A percentile compares a stretch with the other conserved stretches of the same genome.
phyloP scores from a whole-genome alignment of 2,888 invertebrate species.

The Erebia palarica region DNA sequence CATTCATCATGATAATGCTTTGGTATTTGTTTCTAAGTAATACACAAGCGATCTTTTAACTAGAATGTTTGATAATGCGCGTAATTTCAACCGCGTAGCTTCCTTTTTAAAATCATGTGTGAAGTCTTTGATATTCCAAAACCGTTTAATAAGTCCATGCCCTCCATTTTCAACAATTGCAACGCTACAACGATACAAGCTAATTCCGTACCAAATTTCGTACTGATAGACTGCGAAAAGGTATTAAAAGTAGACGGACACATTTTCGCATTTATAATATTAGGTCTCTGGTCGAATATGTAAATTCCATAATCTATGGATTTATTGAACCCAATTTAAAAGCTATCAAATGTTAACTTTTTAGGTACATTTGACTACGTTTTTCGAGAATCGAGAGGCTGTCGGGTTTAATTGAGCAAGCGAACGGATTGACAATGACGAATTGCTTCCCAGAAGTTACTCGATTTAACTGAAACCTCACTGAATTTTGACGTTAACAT shows the following conservation, averaged over 20 bases:
- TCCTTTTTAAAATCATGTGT: neutral
- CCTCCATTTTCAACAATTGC: too few species aligned
- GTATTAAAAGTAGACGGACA: too few species aligned
- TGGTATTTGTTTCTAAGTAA: neutral
- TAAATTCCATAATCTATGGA: neutral
- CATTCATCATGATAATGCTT: neutral
- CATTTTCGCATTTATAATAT: too few species aligned
- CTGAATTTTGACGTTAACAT: slow-evolving; percentile 60
- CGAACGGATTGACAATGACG: slow-evolving; percentile 71
- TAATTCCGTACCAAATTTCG: too few species aligned
- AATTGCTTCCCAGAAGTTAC: slow-evolving; percentile 58
- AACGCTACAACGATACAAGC: too few species aligned
- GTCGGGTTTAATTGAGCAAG: slow-evolving; percentile 64
- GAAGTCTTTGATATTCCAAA: neutral
- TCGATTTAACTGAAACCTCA: slow-evolving; percentile 43
- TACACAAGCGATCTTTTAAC: neutral
- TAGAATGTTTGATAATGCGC: too few species aligned
- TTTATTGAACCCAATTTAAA: slow-evolving; percentile 23
- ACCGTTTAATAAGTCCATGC: too few species aligned
- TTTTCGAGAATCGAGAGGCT: slow-evolving; percentile 40
- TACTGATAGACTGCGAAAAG: too few species aligned
- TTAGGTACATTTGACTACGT: slow-evolving; percentile 27
- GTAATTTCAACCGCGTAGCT: too few species aligned
- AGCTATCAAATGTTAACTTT: slow-evolving; percentile 28
- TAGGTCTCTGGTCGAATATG: neutral